Base-by-base conservation (phyloP, 2,888 invertebrate genomes). In the Lithophane socia region DNA sequence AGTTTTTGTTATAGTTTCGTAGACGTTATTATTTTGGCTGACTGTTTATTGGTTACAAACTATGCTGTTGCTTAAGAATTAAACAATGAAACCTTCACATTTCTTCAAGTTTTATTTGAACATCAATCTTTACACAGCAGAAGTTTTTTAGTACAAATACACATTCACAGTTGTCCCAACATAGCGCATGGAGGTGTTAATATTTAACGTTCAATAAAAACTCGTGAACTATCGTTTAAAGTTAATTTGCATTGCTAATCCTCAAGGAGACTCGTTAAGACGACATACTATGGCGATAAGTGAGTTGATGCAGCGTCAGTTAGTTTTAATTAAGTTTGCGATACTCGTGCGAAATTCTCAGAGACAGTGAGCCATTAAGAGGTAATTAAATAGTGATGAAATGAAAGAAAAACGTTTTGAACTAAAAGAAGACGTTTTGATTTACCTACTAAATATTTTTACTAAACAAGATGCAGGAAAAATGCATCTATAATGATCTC, bases 231-330 rank as follows among this genome's bases (percentile, higher is more conserved):
- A 69, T 75, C 75, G 63, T 67, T 75, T 74, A 61, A 61, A 81
- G n/a, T 70, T 70, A 72, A 83, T 83, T 80, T 84, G 69, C 75
- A 80, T 49, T 84, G 75, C 49, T 75, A 70, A 84, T 75, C 44
- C 13, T 80, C 72, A 69, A 80, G 85, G 72, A 69, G 56, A 42
- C 58, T 75, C 58, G 72, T 80, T 80, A 66, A 73, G 63, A 60
- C 47, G 56, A 67, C 47, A 60, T 71, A 44, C 42, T 60, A 7
- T n/a, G 9, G 29, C 58, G 75, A 73, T 84, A 66, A 75, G 47
- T 49, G 49, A 58, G 63, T 69, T 73, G 65, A 65, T 69, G 74
- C 52, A 72, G 69, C 29, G 63, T 71, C 7, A 47, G 54, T 72
- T 47, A 37, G 37, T 75, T 75, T 75, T 80, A 80, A 75, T 84